These are phyloP conservation scores for Blennius ocellaris DNA, from an alignment of 2,113 vertebrate genomes.

Conservation along the genomic window DNA sequence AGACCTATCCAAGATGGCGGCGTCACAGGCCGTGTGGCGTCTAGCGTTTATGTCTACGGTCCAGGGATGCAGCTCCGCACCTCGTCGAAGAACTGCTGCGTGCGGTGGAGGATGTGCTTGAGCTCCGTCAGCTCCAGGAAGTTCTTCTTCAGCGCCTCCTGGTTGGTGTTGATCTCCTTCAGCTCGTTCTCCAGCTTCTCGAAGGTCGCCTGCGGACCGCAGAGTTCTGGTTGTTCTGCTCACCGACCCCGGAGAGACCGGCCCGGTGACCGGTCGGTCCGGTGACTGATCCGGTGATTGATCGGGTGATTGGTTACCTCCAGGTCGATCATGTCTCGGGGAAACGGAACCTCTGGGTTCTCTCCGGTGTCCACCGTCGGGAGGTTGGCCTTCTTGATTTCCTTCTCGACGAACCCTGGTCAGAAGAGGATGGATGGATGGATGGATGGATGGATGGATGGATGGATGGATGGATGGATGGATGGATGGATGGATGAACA, in stretches of 20 bases:
- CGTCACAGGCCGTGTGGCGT: too few species aligned
- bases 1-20: too few species aligned
- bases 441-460: not conserved
- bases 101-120: slow-evolving; percentile 97
- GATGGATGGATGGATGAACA: not conserved
- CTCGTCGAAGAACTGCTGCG: slow-evolving; percentile 99
- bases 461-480: not conserved
- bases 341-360: slow-evolving; percentile 97
- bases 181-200: slow-evolving; percentile 99
- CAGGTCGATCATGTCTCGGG: slow-evolving; percentile 98
- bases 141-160: slow-evolving; percentile 98
- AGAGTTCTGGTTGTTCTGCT: not conserved
- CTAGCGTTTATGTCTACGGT: too few species aligned
- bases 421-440: slow-evolving; percentile 16
- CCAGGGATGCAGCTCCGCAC: slow-evolving; percentile 69
- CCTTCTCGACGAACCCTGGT: slow-evolving; percentile 98
- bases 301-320: slow-evolving; percentile 84
- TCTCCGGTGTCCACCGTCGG: slow-evolving; percentile 94
- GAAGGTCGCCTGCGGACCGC: slow-evolving; percentile 89
- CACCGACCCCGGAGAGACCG: too few species aligned
- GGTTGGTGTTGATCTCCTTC: slow-evolving; percentile 99
- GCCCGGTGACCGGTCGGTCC: too few species aligned
- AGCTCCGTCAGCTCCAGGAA: slow-evolving; percentile 97
- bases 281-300: too few species aligned
- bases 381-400: slow-evolving; percentile 96